Evolutionary conservation across 1,140 invertebrate genomes (phyloP).

Genomic region (Drosophila micromelanica): DNA sequence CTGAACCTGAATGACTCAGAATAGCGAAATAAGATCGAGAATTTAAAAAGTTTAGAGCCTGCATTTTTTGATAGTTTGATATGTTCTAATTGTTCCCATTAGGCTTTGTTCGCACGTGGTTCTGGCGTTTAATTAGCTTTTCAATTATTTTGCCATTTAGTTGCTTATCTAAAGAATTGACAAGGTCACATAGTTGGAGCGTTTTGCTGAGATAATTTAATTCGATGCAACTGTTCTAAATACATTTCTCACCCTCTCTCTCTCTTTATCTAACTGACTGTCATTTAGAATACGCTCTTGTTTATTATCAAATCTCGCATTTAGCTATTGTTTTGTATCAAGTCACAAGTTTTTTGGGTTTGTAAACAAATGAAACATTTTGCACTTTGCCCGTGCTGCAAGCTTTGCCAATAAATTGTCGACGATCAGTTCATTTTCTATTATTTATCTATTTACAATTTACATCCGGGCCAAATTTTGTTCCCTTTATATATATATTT

Average conservation of each 20-base stretch:
- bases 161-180: conserved; percentile 43
- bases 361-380: conserved; percentile 66
- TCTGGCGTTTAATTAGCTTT: conserved; percentile 13
- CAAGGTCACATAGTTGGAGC: conserved; percentile 60
- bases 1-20: conserved; percentile 53
- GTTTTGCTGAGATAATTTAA: conserved; percentile 28
- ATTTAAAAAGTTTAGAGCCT: conserved; percentile 2
- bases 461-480: conserved; percentile 37
- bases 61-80: conserved; percentile 1
- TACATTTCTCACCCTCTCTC: not conserved
- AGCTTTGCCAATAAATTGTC: conserved; percentile 63
- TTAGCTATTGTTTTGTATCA: conserved; percentile 21
- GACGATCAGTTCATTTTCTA: conserved; percentile 20
- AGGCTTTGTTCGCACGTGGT: conserved; percentile 31
- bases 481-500: conserved; percentile 47
- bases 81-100: conserved; percentile 40
- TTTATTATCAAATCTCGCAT: conserved; percentile 14
- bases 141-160: not conserved
- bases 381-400: conserved; percentile 59
- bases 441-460: conserved; percentile 19
- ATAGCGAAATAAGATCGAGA: not conserved
- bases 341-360: conserved; percentile 70
- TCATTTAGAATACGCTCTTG: conserved; percentile 5
- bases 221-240: conserved; percentile 21
- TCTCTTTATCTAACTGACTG: not conserved